Evolutionary conservation across 2,113 vertebrate species (phyloP).

Genomic region (Etheostoma cragini): DNA sequence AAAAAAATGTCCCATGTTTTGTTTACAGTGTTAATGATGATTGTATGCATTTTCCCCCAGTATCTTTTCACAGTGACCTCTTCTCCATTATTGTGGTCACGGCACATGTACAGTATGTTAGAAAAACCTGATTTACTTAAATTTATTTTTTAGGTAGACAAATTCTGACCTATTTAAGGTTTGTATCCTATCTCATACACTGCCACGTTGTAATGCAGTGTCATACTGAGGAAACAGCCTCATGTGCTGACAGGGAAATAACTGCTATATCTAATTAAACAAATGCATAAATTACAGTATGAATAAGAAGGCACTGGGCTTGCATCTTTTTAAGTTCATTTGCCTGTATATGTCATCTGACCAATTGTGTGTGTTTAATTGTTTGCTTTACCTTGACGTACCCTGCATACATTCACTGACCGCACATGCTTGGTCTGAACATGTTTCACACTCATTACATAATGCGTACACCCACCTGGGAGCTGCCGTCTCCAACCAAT

Average conservation of each 20-base stretch:
- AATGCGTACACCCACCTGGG: constrained; percentile 53
- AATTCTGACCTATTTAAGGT: background rate
- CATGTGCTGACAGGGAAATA: background rate
- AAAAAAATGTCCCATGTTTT: background rate
- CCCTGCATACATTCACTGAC: constrained; percentile 33
- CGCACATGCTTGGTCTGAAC: constrained; percentile 18
- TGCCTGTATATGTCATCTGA: background rate
- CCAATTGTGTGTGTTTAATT: constrained; percentile 2
- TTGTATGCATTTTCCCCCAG: background rate
- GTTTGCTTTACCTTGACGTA: constrained; percentile 23
- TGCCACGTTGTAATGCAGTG: background rate
- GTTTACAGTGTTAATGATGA: background rate
- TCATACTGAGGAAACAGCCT: constrained; percentile 1
- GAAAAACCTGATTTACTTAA: background rate
- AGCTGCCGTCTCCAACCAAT: constrained; percentile 23
- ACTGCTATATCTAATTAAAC: constrained; percentile 2
- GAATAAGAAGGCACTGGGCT: background rate
- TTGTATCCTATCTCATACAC: background rate
- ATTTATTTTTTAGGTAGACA: background rate
- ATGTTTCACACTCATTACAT: constrained; percentile 34
- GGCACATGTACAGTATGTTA: background rate
- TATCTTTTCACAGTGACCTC: background rate
- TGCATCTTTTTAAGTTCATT: background rate
- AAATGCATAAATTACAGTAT: background rate
- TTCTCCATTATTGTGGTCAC: too few species aligned